These are phyloP conservation scores for Phrixothrix hirtus DNA, from an alignment of 2,888 invertebrate species.

Conservation along the genomic window DNA sequence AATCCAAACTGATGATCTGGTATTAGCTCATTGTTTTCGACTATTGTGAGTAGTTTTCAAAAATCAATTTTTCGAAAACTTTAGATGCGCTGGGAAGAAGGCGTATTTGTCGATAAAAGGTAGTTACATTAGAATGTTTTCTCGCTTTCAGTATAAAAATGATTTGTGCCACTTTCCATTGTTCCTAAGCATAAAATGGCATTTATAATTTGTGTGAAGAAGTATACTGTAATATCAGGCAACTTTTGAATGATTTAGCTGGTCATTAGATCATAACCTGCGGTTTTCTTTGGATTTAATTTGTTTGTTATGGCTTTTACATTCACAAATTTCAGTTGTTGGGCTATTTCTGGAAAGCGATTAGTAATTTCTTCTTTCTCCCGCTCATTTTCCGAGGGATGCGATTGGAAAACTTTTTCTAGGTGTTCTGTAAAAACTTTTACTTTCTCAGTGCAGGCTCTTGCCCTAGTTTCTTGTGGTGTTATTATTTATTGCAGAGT, in stretches of 20 bases:
- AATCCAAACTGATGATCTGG: no score
- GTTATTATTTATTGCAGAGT: neutral
- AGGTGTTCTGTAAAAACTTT: neutral
- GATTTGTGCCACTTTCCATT: no score
- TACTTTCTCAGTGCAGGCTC: neutral
- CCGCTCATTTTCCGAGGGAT: neutral
- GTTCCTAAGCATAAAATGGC: neutral
- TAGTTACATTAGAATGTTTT: neutral
- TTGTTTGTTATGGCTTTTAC: neutral
- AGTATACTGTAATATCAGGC: neutral
- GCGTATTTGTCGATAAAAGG: neutral
- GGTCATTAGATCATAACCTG: neutral
- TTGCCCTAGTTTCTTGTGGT: neutral
- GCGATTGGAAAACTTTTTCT: no score
- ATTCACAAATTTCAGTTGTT: neutral
- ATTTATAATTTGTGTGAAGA: slow-evolving; percentile 1
- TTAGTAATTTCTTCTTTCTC: neutral
- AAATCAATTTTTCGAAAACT: neutral
- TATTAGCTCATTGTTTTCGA: no score
- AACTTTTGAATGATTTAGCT: neutral
- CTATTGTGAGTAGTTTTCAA: neutral
- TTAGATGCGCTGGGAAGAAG: neutral
- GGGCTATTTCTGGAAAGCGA: neutral
- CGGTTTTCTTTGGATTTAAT: neutral
- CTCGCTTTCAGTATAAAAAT: neutral